These are phyloP conservation scores for Taphrorychus bicolor DNA, from an alignment of 2,888 invertebrate species.

Conservation along the genomic window DNA sequence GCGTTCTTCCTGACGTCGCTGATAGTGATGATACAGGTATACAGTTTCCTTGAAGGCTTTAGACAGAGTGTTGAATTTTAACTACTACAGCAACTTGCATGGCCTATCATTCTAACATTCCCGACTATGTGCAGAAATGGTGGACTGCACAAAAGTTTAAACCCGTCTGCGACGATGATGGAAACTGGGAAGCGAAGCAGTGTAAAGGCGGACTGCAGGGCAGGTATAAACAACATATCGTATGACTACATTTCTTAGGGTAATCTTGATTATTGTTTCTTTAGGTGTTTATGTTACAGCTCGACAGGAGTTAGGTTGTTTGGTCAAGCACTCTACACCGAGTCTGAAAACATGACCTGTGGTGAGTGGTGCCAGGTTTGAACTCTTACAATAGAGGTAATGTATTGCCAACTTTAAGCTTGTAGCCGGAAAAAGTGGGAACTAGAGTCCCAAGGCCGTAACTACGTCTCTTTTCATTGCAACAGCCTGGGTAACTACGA, in stretches of 20 bases:
- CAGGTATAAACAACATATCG: slow-evolving; percentile 57
- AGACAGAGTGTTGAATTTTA: background rate
- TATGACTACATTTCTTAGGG: background rate
- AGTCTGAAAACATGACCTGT: slow-evolving; percentile 70
- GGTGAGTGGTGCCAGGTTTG: slow-evolving; percentile 57
- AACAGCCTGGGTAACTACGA: slow-evolving; percentile 71
- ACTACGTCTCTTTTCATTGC: slow-evolving; percentile 69
- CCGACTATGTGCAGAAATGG: slow-evolving; percentile 41
- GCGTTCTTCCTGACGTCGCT: slow-evolving; percentile 17
- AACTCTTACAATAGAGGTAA: background rate
- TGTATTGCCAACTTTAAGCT: slow-evolving; percentile 57
- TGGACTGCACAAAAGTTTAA: slow-evolving; percentile 47
- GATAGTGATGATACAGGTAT: background rate
- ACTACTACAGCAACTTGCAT: slow-evolving; percentile 38
- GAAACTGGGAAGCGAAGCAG: slow-evolving; percentile 68
- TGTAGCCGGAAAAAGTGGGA: slow-evolving; percentile 69
- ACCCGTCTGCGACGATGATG: slow-evolving; percentile 66
- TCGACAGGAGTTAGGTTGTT: slow-evolving; percentile 68
- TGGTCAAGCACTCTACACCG: slow-evolving; percentile 69
- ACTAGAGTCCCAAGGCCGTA: slow-evolving; percentile 59
- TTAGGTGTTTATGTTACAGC: slow-evolving; percentile 71
- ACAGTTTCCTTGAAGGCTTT: background rate
- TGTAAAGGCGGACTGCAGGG: slow-evolving; percentile 71
- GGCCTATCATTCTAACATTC: slow-evolving; percentile 46
- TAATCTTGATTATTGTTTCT: slow-evolving; percentile 10